These are phyloP conservation scores for Ochotona princeps DNA, from an alignment of 2,113 vertebrate species.

Conservation along the genomic window DNA sequence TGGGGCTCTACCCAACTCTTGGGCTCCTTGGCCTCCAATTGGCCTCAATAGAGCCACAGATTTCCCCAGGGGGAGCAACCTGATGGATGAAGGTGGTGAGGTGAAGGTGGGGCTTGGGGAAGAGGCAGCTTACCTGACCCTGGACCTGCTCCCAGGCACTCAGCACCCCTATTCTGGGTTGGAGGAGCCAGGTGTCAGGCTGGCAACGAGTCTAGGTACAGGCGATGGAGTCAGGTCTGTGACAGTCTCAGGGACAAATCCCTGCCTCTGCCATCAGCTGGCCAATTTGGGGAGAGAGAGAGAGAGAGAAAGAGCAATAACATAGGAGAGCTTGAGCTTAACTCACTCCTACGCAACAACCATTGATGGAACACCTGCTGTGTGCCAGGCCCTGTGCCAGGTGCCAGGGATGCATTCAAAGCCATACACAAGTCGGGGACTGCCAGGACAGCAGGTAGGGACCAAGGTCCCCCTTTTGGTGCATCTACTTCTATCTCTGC, in stretches of 20 bases:
- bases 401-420: constrained; percentile 25
- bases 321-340: neutral
- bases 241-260: constrained; percentile 55
- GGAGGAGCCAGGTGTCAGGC: constrained; percentile 34
- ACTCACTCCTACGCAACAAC: neutral
- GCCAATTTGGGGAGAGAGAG: neutral
- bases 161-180: neutral
- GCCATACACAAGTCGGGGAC: constrained; percentile 58
- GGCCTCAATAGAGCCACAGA: constrained; percentile 28
- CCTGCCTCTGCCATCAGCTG: constrained; percentile 47
- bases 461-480: constrained; percentile 30
- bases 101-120: neutral
- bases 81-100: neutral
- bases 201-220: neutral
- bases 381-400: neutral
- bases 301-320: neutral
- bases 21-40: neutral
- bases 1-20: neutral
- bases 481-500: constrained; percentile 41
- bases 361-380: constrained; percentile 41
- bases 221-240: neutral
- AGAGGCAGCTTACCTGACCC: neutral
- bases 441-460: constrained; percentile 27
- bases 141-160: neutral
- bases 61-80: neutral